Conservation (phyloP, 2,888 invertebrate species). For the Hololepta plana region DNA sequence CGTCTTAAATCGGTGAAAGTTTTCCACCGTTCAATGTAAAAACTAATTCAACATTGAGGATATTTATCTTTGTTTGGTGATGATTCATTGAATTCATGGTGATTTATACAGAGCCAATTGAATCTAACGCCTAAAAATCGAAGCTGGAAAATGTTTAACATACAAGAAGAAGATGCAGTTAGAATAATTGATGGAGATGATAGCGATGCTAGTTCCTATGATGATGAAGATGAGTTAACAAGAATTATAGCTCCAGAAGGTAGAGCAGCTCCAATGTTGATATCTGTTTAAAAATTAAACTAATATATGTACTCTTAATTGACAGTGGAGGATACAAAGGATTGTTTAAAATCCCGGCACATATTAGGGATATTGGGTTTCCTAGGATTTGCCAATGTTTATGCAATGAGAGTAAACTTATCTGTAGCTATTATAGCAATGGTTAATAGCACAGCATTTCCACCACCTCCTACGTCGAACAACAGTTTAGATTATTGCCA, state of each 20-base stretch:
- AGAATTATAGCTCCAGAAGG: slow-evolving; percentile 26
- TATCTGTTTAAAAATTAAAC: background rate
- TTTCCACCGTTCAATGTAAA: too few species aligned
- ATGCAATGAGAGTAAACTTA: slow-evolving; percentile 79
- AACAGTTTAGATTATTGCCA: slow-evolving; percentile 44
- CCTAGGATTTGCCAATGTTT: slow-evolving; percentile 73
- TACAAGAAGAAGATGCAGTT: too few species aligned
- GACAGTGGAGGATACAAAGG: slow-evolving; percentile 39
- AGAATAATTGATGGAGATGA: too few species aligned
- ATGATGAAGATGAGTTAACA: slow-evolving; percentile 25
- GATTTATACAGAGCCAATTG: too few species aligned
- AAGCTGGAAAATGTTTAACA: too few species aligned
- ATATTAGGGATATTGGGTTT: slow-evolving; percentile 72
- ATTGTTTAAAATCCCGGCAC: slow-evolving; percentile 54
- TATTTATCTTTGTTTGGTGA: too few species aligned
- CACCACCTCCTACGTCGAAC: slow-evolving; percentile 32
- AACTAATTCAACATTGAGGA: too few species aligned
- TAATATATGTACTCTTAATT: slow-evolving; percentile 10
- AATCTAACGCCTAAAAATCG: too few species aligned
- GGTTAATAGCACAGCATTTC: slow-evolving; percentile 58
- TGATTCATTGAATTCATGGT: too few species aligned
- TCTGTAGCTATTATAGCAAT: slow-evolving; percentile 92
- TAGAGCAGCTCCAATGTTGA: slow-evolving; percentile 10
- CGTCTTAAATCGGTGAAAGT: too few species aligned
- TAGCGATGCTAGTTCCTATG: too few species aligned